These are phyloP conservation scores for Amphimedon queenslandica DNA, from an alignment of 37 sponge, comb jelly and placozoan genomes.

Conservation along the genomic window DNA sequence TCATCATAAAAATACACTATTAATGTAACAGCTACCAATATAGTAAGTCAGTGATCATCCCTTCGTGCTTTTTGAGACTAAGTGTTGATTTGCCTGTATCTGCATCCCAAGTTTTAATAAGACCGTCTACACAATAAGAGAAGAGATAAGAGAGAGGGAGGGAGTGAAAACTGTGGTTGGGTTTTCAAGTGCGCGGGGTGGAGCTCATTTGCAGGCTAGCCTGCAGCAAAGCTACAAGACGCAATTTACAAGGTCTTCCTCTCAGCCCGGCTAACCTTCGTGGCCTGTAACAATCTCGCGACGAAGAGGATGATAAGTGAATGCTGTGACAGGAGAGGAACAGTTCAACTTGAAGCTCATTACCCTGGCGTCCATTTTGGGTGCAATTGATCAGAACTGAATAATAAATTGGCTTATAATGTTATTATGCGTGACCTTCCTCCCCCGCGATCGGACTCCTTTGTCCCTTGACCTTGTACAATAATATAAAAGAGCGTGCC, in stretches of 20 bases:
- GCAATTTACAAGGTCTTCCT: too few relatives aligned
- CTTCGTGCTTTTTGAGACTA: slow-evolving; percentile 28
- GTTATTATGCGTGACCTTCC: too few relatives aligned
- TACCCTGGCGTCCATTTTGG: slow-evolving; percentile 37
- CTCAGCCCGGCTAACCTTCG: slow-evolving; percentile 53
- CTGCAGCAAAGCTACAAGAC: too few relatives aligned
- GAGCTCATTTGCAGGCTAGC: slow-evolving; percentile 7
- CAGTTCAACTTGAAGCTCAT: background rate
- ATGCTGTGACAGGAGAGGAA: slow-evolving; percentile 26
- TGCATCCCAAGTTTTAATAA: slow-evolving; percentile 42
- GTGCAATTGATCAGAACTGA: too few relatives aligned
- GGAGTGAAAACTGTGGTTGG: too few relatives aligned
- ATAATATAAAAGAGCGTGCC: too few relatives aligned
- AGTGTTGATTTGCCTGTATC: slow-evolving; percentile 23
- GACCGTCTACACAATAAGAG: slow-evolving; percentile 40
- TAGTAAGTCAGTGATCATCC: slow-evolving; percentile 58
- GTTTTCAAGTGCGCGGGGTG: slow-evolving; percentile 6
- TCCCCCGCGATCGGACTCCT: background rate
- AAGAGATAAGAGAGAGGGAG: too few relatives aligned
- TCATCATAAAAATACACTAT: too few relatives aligned
- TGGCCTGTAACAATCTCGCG: slow-evolving; percentile 50
- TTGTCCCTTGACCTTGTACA: slow-evolving; percentile 4
- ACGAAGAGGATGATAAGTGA: slow-evolving; percentile 49
- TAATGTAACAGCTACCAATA: too few relatives aligned
- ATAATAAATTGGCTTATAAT: background rate